Percentiles rank a stretch among this genome's conserved stretches.
Conservation (phyloP, 2,797 vertebrate species). For the Hirundo rustica region DNA sequence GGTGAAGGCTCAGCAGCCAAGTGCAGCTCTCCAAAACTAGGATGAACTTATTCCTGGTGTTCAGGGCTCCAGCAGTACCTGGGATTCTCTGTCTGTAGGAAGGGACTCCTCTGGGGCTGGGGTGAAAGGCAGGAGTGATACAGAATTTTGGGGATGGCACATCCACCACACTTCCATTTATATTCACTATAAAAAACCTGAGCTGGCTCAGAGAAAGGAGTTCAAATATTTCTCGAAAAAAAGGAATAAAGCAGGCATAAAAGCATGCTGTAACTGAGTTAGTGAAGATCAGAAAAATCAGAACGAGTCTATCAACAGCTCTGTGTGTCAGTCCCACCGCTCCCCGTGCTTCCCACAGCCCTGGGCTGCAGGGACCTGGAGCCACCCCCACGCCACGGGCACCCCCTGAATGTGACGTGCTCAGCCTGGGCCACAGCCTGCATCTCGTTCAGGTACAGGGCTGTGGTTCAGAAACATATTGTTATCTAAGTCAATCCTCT, state of each 20-base stretch:
- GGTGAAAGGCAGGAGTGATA: background rate
- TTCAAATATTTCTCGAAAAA: background rate
- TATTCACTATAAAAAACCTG: background rate
- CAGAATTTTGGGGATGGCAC: background rate
- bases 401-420: accelerated
- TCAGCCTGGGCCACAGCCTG: background rate
- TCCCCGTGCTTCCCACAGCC: accelerated
- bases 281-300: background rate
- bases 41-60: background rate
- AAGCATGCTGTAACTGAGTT: background rate
- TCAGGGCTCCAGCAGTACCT: background rate
- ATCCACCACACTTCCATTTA: background rate
- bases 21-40: background rate
- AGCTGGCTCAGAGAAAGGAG: background rate
- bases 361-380: background rate
- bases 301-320: background rate
- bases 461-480: background rate
- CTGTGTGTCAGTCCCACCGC: background rate
- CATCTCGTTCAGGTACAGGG: background rate
- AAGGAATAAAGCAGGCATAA: background rate
- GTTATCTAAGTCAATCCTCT: background rate
- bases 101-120: background rate
- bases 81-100: background rate
- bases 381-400: accelerated
- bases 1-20: background rate